Percentiles rank a stretch among this genome's conserved stretches.
phyloP scores from a whole-genome alignment of 2,888 invertebrate species.

The Hoplodrina ambigua region DNA sequence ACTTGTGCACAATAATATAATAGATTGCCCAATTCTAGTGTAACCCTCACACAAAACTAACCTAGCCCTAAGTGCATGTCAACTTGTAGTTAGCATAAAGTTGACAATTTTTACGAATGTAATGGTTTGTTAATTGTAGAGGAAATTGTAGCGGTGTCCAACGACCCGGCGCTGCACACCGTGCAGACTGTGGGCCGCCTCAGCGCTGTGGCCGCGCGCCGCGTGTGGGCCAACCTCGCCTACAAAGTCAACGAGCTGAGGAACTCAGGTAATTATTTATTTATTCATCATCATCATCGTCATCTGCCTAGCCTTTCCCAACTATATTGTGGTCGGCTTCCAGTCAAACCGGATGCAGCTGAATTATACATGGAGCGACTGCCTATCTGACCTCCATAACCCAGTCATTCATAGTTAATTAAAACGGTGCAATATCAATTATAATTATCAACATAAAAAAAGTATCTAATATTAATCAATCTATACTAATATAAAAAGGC shows the following conservation, averaged over 20 bases:
- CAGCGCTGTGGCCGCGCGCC: constrained; percentile 93
- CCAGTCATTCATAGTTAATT: too few relatives aligned
- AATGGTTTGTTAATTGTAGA: constrained; percentile 75
- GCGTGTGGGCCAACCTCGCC: constrained; percentile 92
- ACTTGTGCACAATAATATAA: too few relatives aligned
- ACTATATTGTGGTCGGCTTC: too few relatives aligned
- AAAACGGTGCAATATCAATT: too few relatives aligned
- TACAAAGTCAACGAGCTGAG: constrained; percentile 89
- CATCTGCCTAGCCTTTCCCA: too few relatives aligned
- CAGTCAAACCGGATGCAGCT: too few relatives aligned
- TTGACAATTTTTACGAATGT: constrained; percentile 41
- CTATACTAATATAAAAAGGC: too few relatives aligned
- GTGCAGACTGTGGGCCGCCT: constrained; percentile 93
- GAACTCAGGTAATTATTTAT: constrained; percentile 73
- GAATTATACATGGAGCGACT: too few relatives aligned
- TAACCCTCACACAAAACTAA: constrained; percentile 15
- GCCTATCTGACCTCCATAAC: too few relatives aligned
- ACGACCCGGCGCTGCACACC: constrained; percentile 93
- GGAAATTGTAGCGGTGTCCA: constrained; percentile 90
- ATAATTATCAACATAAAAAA: too few relatives aligned
- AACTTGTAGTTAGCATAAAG: constrained; percentile 51
- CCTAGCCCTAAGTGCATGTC: constrained; percentile 57
- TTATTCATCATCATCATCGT: too few relatives aligned
- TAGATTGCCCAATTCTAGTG: background rate
- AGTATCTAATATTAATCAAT: too few relatives aligned